Evolutionary conservation across 2,797 vertebrate species (phyloP).

Genomic region (Remorina albescens): DNA sequence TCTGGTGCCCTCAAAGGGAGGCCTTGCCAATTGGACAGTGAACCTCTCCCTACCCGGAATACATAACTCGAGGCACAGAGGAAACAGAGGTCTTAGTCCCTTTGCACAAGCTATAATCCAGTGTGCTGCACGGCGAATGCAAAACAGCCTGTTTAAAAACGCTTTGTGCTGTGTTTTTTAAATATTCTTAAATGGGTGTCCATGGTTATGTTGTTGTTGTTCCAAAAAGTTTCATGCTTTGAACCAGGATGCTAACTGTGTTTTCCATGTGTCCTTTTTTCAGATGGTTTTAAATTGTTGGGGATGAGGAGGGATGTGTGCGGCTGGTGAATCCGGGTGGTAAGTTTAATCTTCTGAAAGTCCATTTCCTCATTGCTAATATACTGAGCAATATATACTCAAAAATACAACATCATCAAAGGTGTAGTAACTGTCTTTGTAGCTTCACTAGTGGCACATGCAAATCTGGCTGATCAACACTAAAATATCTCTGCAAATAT

Average conservation of each 20-base stretch:
- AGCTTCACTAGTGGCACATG: too few species aligned
- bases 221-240: not conserved
- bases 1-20: slow-evolving; percentile 29
- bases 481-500: not conserved
- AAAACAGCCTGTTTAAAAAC: not conserved
- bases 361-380: too few species aligned
- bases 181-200: not conserved
- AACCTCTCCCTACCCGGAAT: slow-evolving; percentile 33
- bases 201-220: not conserved
- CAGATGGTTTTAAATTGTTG: not conserved
- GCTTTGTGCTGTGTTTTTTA: not conserved
- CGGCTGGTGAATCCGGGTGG: not conserved
- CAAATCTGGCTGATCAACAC: not conserved
- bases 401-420: not conserved
- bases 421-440: not conserved
- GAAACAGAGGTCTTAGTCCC: slow-evolving; percentile 39
- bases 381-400: not conserved
- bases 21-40: slow-evolving; percentile 45
- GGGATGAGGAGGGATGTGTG: too few species aligned
- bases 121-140: slow-evolving; percentile 11
- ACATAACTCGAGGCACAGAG: slow-evolving; percentile 17
- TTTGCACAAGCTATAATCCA: slow-evolving; percentile 23
- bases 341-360: too few species aligned
- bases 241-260: not conserved
- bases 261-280: not conserved